Evolutionary conservation across 2,113 vertebrate genomes (phyloP), one percentile per base, ranked within the genome.

Genomic region (Pelecanus crispus): DNA sequence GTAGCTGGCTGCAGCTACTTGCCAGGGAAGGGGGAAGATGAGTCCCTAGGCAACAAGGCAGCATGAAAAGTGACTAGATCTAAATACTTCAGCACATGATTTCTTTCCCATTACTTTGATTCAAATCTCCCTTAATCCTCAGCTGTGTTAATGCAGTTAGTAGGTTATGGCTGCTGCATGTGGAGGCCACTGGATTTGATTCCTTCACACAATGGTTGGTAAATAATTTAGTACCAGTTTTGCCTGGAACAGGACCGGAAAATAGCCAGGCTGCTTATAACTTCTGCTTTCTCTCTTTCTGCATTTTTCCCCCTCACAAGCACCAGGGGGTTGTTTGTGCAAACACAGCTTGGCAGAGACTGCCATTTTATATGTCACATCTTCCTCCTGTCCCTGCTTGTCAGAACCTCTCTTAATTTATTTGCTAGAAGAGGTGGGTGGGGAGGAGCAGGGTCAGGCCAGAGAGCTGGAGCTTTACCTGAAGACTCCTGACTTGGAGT

Each of bases 31-130:
- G 72, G 14, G 66, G 44, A 93, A 88, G 80, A 97, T 58, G 75
- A 13, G 59, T 96, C 95, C 81, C 83, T 14, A 85, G 81, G 74
- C 66, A 45, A 83, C 21, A 34, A 78, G 52, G 61, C 73, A 53
- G 86, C 91, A 58, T 70, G 81, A 94, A 94, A 94, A 96, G 86
- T 68, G 70, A 90, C 96, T 88, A 58, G 55, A 65, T 90, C 91
- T 86, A 94, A 95, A 94, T 85, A 94, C 83, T 96, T 79, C 75
- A 94, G 74, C 90, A 84, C 84, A 89, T 86, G 66, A 91, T 92
- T 94, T 96, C 94, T 94, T 93, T 95, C 94, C 95, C 91, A 86
- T 92, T 94, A 90, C 88, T 94, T 95, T 95, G 84, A 94, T 96
- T 97, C 93, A 94, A 94, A 96, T 93, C 89, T 91, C 89, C 68